phyloP scores from a whole-genome alignment of 2,797 vertebrate species.

The Bovichtus variegatus region DNA sequence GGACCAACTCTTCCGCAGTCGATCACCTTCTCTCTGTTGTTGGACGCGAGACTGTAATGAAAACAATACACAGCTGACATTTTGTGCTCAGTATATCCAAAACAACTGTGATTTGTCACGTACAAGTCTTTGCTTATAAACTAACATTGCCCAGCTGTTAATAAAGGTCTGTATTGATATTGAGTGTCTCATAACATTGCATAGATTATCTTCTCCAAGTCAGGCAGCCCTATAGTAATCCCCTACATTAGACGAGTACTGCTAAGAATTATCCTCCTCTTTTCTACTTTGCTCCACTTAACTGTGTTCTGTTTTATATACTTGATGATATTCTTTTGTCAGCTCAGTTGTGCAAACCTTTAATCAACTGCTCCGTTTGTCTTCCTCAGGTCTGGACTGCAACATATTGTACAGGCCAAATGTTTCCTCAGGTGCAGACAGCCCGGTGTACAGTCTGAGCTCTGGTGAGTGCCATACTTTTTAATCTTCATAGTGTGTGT shows the following conservation, averaged over 20 bases:
- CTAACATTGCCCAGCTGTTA: not conserved
- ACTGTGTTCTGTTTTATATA: not conserved
- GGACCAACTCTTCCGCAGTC: not conserved
- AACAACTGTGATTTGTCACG: conserved; percentile 11
- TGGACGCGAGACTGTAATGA: conserved; percentile 21
- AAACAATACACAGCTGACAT: conserved; percentile 19
- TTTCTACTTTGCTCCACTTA: not conserved
- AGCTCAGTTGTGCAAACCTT: not conserved
- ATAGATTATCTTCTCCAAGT: conserved; percentile 3
- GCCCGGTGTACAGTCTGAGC: conserved; percentile 67
- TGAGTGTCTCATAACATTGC: conserved; percentile 29
- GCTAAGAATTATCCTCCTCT: not conserved
- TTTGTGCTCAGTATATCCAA: conserved; percentile 7
- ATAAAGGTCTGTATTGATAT: not conserved
- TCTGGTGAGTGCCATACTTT: conserved; percentile 69
- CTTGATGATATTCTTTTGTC: not conserved
- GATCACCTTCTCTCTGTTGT: conserved; percentile 9
- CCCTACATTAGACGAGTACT: not conserved
- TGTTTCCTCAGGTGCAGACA: conserved; percentile 61
- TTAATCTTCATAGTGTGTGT: not conserved
- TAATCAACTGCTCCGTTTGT: conserved; percentile 5
- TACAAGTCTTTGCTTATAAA: conserved; percentile 1
- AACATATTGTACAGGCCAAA: conserved; percentile 78
- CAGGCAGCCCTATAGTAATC: conserved; percentile 3
- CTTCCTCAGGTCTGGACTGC: conserved; percentile 78